Percentiles rank a stretch among this genome's conserved stretches.
These are phyloP conservation scores for Lathamus discolor DNA, from an alignment of 2,113 vertebrate genomes.

Conservation along the genomic window DNA sequence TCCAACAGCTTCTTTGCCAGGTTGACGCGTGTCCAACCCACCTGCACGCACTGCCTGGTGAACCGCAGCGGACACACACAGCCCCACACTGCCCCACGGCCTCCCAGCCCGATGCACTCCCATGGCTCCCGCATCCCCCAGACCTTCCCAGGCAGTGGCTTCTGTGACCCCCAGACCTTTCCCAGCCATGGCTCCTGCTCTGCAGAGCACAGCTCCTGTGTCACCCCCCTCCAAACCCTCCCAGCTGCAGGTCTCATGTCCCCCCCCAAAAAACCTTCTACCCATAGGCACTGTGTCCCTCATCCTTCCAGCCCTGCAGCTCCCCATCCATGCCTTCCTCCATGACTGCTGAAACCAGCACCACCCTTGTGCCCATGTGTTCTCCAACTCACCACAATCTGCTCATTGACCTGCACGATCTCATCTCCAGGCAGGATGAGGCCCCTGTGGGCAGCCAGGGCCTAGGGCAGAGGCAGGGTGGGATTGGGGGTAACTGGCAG, in stretches of 20 bases:
- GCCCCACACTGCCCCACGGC: neutral
- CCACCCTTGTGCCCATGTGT: accelerated
- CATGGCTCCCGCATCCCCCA: neutral
- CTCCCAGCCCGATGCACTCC: neutral
- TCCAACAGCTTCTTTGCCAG: constrained; percentile 84
- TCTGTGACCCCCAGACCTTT: neutral
- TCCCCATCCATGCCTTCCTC: neutral
- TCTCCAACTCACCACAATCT: constrained; percentile 87
- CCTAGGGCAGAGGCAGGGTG: constrained; percentile 39
- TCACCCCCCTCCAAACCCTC: neutral
- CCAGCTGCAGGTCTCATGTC: neutral
- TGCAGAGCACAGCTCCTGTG: neutral
- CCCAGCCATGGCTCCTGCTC: neutral
- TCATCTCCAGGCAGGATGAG: constrained; percentile 88
- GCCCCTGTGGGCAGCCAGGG: constrained; percentile 51
- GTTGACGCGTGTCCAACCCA: constrained; percentile 88
- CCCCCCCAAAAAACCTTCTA: neutral
- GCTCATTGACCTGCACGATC: constrained; percentile 90
- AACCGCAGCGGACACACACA: accelerated
- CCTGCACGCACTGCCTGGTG: constrained; percentile 64
- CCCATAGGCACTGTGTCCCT: accelerated
- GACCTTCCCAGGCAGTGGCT: too few relatives aligned
- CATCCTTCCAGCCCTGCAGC: neutral
- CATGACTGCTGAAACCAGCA: neutral
- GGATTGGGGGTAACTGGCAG: neutral